Evolutionary conservation across 1,140 invertebrate genomes (phyloP).

Genomic region (Palaemon carinicauda): DNA sequence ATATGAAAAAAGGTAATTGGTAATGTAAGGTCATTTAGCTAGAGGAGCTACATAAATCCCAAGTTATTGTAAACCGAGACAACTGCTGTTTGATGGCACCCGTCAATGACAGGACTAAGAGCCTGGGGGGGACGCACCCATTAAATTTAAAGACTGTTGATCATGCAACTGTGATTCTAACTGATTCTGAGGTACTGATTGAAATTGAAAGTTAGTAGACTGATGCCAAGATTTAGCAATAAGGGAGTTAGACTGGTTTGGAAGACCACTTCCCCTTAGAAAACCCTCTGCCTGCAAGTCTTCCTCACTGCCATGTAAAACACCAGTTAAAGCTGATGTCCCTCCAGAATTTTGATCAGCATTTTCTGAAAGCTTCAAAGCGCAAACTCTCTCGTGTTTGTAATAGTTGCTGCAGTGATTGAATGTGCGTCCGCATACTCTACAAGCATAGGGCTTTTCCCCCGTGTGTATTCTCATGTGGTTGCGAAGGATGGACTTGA

Average conservation of each 20-base stretch:
- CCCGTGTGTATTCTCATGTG: conserved; percentile 67
- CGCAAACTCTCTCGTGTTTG: conserved; percentile 63
- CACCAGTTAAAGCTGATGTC: neutral
- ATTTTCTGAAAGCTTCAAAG: conserved; percentile 35
- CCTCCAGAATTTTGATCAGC: conserved; percentile 12
- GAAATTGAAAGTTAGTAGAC: neutral
- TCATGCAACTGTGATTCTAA: no score
- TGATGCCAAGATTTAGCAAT: no score
- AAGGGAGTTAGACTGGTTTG: no score
- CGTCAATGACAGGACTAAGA: no score
- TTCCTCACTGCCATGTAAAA: neutral
- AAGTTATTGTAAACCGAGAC: no score
- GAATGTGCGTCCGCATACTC: conserved; percentile 66
- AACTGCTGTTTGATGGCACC: no score
- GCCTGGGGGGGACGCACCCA: no score
- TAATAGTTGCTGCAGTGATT: conserved; percentile 68
- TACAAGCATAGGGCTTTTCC: conserved; percentile 66
- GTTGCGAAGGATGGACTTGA: conserved; percentile 64
- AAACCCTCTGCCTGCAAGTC: neutral
- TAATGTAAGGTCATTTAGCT: no score
- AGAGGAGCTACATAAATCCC: no score
- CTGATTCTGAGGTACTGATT: neutral
- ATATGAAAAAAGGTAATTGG: no score
- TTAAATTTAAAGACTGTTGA: no score
- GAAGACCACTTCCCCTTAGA: neutral